Evolutionary conservation across 2,113 vertebrate species (phyloP).

Genomic region (Picathartes gymnocephalus): DNA sequence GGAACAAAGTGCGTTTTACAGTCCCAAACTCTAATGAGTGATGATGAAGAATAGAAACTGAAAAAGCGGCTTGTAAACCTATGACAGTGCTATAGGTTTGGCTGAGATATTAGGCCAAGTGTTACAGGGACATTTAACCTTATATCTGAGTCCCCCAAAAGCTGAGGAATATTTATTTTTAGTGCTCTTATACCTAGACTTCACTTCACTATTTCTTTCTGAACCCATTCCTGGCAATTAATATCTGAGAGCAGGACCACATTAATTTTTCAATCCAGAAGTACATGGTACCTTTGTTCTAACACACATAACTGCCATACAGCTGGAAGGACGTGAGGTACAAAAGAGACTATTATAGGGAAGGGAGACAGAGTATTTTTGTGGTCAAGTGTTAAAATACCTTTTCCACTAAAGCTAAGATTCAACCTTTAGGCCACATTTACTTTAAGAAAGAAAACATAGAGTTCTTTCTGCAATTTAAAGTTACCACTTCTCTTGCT

Average conservation of each 20-base stretch:
- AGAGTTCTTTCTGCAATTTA: neutral
- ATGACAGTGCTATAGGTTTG: neutral
- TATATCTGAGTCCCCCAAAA: neutral
- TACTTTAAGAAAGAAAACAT: neutral
- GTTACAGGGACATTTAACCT: neutral
- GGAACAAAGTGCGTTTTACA: neutral
- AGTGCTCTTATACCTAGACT: neutral
- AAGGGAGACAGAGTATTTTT: neutral
- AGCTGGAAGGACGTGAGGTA: neutral
- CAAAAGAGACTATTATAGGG: neutral
- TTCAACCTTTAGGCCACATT: neutral
- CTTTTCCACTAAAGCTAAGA: neutral
- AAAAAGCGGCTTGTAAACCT: neutral
- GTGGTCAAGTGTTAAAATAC: neutral
- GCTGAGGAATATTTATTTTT: conserved; percentile 26
- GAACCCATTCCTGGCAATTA: neutral
- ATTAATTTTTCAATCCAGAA: conserved; percentile 26
- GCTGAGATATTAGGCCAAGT: neutral
- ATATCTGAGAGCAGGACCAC: neutral
- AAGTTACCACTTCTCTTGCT: neutral
- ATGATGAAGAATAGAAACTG: neutral
- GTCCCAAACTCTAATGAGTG: neutral
- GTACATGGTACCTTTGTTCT: neutral
- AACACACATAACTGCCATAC: neutral
- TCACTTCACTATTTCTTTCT: conserved; percentile 10